phyloP scores from a whole-genome alignment of 2,888 invertebrate genomes.

The Chamaedrilus cognettii region DNA sequence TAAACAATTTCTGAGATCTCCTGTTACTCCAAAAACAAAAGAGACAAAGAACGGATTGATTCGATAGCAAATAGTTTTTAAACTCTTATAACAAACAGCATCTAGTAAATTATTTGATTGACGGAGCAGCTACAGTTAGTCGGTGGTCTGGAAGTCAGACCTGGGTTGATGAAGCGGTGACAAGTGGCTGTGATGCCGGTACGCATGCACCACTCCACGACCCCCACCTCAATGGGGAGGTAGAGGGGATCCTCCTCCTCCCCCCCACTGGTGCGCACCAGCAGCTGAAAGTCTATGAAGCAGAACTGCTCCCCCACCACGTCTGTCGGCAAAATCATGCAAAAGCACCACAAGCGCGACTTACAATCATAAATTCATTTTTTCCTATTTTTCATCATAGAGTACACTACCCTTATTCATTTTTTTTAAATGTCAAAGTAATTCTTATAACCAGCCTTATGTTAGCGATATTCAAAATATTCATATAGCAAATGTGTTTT shows the following conservation, averaged over 20 bases:
- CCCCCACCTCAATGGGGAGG: constrained; percentile 5
- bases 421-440: too few species aligned
- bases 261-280: not conserved
- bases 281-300: constrained; percentile 7
- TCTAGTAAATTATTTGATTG: not conserved
- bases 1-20: too few species aligned
- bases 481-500: too few species aligned
- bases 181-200: constrained; percentile 5
- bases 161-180: constrained; percentile 12
- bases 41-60: not conserved
- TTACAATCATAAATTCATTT: too few species aligned
- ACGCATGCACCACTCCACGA: constrained; percentile 15
- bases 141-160: not conserved
- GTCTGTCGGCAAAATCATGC: constrained; percentile 7
- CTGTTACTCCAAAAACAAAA: too few species aligned
- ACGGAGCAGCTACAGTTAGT: not conserved
- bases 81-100: not conserved
- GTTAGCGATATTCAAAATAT: too few species aligned
- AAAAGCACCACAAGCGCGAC: too few species aligned
- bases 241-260: not conserved
- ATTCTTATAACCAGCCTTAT: too few species aligned
- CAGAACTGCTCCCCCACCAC: constrained; percentile 8
- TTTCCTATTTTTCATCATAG: too few species aligned
- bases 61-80: not conserved
- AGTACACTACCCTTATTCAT: too few species aligned